Evolutionary conservation across 1,140 invertebrate species (phyloP).

Genomic region (Diplogasteroides magnus): DNA sequence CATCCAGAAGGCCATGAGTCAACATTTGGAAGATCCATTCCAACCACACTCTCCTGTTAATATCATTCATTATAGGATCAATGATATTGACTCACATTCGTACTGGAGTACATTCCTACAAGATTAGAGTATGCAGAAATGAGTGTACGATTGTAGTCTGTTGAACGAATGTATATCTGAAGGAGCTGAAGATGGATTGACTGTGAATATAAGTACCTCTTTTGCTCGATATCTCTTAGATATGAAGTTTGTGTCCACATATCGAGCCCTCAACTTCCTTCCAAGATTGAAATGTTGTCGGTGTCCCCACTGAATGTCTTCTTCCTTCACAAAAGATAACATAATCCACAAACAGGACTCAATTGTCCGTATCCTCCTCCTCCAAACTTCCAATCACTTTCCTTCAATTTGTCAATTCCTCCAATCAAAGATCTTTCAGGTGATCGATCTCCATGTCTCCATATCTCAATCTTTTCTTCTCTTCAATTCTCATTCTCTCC

Average conservation of each 20-base stretch:
- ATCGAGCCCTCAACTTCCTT: slow-evolving; percentile 23
- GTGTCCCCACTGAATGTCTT: slow-evolving; percentile 29
- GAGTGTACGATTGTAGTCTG: slow-evolving; percentile 25
- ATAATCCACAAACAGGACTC: background rate
- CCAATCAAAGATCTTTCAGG: background rate
- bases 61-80: background rate
- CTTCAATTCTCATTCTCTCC: too few relatives aligned
- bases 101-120: slow-evolving; percentile 28
- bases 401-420: background rate
- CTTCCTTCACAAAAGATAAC: background rate
- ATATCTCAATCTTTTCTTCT: too few relatives aligned
- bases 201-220: too few relatives aligned
- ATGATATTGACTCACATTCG: background rate
- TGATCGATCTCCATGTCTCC: background rate
- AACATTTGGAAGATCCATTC: background rate
- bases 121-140: slow-evolving; percentile 22
- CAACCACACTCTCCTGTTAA: background rate
- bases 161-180: slow-evolving; percentile 19
- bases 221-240: slow-evolving; percentile 4
- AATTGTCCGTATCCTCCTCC: background rate
- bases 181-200: too few relatives aligned
- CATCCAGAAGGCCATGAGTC: slow-evolving; percentile 27
- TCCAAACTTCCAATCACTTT: background rate
- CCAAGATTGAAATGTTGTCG: slow-evolving; percentile 31
- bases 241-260: slow-evolving; percentile 15